Evolutionary conservation across 2,888 invertebrate species (phyloP).

Genomic region (Agrochola circellaris): DNA sequence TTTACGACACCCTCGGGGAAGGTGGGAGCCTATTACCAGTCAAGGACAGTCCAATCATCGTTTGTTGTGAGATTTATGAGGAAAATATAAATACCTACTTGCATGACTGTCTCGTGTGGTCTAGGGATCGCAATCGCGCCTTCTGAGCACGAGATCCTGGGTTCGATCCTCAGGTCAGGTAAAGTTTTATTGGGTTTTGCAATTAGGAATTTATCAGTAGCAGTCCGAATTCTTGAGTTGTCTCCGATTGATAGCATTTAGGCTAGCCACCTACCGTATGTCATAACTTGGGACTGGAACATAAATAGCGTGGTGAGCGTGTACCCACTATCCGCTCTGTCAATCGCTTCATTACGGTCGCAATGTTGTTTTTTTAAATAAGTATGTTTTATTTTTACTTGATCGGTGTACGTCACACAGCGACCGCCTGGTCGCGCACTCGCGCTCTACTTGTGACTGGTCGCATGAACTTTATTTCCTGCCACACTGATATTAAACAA

Average conservation of each 20-base stretch:
- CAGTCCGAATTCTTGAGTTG: too few relatives aligned
- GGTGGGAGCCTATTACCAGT: slow-evolving; percentile 6
- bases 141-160: neutral
- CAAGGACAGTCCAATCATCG: slow-evolving; percentile 25
- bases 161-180: neutral
- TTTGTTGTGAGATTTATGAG: slow-evolving; percentile 21
- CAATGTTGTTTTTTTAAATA: neutral
- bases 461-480: slow-evolving; percentile 33
- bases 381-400: neutral
- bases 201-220: too few relatives aligned
- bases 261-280: neutral
- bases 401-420: neutral
- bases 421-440: neutral
- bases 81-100: neutral
- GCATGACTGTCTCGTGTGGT: neutral
- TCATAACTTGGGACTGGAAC: neutral
- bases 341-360: too few relatives aligned
- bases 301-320: neutral
- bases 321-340: neutral
- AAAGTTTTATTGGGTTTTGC: too few relatives aligned
- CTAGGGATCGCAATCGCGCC: neutral
- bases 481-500: slow-evolving; percentile 41
- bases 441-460: slow-evolving; percentile 14
- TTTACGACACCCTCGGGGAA: slow-evolving; percentile 20
- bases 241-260: neutral